Base-by-base conservation (phyloP, 2,797 vertebrate species). In the Sebastes iracundus region DNA sequence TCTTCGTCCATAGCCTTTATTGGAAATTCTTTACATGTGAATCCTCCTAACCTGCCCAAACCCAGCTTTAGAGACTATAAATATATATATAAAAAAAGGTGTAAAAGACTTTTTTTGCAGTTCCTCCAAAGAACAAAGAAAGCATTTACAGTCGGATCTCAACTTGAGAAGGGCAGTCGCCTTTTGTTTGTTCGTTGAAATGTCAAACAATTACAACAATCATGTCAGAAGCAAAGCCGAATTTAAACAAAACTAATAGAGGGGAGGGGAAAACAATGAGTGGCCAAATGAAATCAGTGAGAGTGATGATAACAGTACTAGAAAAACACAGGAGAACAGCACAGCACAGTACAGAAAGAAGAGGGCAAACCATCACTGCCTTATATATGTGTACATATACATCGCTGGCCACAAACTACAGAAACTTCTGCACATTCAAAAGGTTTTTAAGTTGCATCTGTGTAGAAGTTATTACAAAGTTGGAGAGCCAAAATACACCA, bases 61-160 rank as follows among this genome's bases (percentile, higher is more conserved):
- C 88, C 86, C 84, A 87, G 78, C 78, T 88, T 90, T 87, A 91
- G 87, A 90, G 87, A 90, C 93, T 94, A 94, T 95, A 93, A 93
- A 95, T 93, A 95, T 91, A 92, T 90, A 88, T 87, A 86, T 88
- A 90, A 23, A 86, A 90, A 92, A 91, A 92, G 80, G 89, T 92
- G 93, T 93, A 93, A 95, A 95, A 93, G 90, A 88, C 79, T 92
- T 93, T 60, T 49, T 67, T 89, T 83, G 87, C 84, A 87, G 88
- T 86, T 92, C 85, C 82, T 91, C 84, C 83, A 84, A 52, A 87
- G 87, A 94, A 92, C 64, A 94, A 92, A 89, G 83, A 93, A 91
- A 93, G 86, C 90, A 92, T 94, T 89, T 94, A 94, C 93, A 92
- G 72, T 87, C 82, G 56, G 81, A 66, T 86, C 84, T 86, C 84